phyloP scores from a whole-genome alignment of 2,113 vertebrate genomes.

The Zosterops pallidus region DNA sequence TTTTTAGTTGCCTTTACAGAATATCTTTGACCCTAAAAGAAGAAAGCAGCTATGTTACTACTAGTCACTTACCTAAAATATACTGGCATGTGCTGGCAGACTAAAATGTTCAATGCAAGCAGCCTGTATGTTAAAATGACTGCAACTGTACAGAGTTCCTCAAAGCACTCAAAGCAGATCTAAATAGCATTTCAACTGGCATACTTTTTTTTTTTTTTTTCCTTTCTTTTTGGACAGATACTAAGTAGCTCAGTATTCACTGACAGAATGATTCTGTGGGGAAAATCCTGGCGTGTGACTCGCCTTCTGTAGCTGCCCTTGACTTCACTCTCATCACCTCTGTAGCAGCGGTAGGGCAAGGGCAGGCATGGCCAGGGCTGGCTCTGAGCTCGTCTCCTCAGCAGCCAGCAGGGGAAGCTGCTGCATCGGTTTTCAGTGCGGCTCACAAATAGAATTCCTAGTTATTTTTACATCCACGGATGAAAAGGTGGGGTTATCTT shows the following conservation, averaged over 20 bases:
- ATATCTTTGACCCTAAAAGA: background rate
- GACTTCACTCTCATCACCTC: background rate
- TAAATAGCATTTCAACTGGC: background rate
- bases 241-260: background rate
- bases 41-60: background rate
- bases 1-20: background rate
- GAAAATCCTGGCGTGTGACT: background rate
- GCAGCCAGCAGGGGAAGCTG: conserved; percentile 53
- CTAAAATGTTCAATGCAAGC: background rate
- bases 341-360: background rate
- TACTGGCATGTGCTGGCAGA: background rate
- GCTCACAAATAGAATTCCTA: background rate
- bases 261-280: background rate
- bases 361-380: fast-evolving
- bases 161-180: background rate
- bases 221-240: background rate
- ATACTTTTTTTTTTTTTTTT: background rate
- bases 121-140: background rate
- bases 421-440: background rate
- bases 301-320: background rate
- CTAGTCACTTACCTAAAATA: background rate
- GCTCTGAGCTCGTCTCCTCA: background rate
- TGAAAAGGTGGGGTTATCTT: background rate
- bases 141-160: background rate
- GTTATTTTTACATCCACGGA: background rate